These are phyloP conservation scores for Aplocera efformata DNA, from an alignment of 2,888 invertebrate genomes.

Conservation along the genomic window DNA sequence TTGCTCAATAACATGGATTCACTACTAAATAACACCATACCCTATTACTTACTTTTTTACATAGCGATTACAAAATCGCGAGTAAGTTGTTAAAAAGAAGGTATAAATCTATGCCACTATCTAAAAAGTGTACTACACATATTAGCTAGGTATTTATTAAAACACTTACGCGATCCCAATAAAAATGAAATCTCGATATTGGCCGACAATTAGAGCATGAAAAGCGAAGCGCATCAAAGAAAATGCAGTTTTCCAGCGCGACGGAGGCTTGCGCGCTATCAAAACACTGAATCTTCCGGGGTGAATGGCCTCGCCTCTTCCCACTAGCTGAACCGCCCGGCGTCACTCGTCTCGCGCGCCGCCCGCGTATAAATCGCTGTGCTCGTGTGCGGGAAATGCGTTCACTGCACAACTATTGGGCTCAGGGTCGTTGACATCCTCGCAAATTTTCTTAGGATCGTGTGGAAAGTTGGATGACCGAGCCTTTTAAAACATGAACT, in stretches of 20 bases:
- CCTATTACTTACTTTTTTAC: no score
- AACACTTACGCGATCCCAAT: constrained; percentile 4
- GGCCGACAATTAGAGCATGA: constrained; percentile 71
- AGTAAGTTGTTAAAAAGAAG: no score
- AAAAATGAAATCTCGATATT: constrained; percentile 50
- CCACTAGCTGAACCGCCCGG: constrained; percentile 54
- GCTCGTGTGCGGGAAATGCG: constrained; percentile 72
- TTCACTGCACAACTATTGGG: constrained; percentile 74
- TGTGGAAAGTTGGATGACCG: constrained; percentile 1
- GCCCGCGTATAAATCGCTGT: constrained; percentile 67
- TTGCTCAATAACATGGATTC: no score
- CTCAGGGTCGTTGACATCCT: constrained; percentile 72
- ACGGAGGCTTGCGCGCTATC: constrained; percentile 73
- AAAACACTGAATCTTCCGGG: constrained; percentile 81
- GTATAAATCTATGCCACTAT: no score
- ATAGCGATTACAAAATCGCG: no score
- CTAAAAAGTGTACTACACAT: no score
- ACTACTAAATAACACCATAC: no score
- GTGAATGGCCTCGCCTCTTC: constrained; percentile 68
- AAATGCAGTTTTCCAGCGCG: constrained; percentile 76
- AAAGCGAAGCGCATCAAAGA: constrained; percentile 75
- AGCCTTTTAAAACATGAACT: neutral
- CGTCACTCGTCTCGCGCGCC: constrained; percentile 46
- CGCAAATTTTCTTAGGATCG: constrained; percentile 56
- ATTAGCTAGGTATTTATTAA: neutral